Conservation (phyloP, 2,113 vertebrate species). For the Sinocyclocheilus rhinocerous region DNA sequence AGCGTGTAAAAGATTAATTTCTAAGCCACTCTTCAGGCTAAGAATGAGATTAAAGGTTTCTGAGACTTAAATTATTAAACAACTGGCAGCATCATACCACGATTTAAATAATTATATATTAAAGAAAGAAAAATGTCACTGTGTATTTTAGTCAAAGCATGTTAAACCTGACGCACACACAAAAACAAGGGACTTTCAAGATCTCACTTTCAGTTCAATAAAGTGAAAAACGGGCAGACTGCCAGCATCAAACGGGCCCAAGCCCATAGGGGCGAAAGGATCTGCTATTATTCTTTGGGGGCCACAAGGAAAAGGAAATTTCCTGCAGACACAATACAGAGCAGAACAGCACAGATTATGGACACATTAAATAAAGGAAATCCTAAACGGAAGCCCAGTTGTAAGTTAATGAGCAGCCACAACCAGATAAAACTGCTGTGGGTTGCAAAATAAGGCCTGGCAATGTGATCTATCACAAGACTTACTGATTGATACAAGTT, state of each 20-base stretch:
- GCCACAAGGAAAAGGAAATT: constrained; percentile 66
- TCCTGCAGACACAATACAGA: constrained; percentile 65
- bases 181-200: constrained; percentile 5
- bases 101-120: background rate
- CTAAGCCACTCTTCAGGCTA: background rate
- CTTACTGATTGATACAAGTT: background rate
- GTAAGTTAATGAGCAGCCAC: constrained; percentile 41
- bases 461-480: constrained; percentile 11
- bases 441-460: background rate
- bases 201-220: constrained; percentile 43
- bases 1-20: background rate
- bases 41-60: background rate
- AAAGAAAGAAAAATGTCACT: background rate
- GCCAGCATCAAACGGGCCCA: constrained; percentile 60
- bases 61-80: background rate
- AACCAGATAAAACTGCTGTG: constrained; percentile 22
- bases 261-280: constrained; percentile 53
- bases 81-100: background rate
- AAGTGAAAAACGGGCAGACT: constrained; percentile 49
- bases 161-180: background rate
- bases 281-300: constrained; percentile 71
- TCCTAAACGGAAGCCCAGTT: constrained; percentile 63
- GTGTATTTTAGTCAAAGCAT: background rate
- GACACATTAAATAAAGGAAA: constrained; percentile 50
- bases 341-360: constrained; percentile 41